A percentile compares a stretch with the other conserved stretches of the same genome.
phyloP scores from a whole-genome alignment of 1,140 invertebrate species.

The Phortica variegata region DNA sequence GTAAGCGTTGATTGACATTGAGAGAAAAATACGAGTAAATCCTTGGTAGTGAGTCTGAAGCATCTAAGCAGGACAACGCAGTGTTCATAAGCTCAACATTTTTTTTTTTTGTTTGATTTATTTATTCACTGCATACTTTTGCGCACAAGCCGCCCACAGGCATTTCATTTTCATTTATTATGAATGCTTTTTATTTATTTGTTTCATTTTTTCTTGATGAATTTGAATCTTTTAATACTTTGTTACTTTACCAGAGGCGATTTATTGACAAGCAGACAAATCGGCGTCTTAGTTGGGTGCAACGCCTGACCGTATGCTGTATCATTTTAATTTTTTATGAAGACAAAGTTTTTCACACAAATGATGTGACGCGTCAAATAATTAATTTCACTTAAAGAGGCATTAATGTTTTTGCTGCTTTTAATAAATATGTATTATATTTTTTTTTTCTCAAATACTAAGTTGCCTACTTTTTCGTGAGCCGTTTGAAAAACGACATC shows the following conservation, averaged over 20 bases:
- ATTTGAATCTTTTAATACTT: not conserved
- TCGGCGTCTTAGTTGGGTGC: not conserved
- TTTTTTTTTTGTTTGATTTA: slow-evolving; percentile 37
- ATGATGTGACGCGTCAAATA: too few relatives aligned
- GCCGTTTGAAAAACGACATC: slow-evolving; percentile 32
- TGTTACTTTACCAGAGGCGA: not conserved
- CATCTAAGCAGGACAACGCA: not conserved
- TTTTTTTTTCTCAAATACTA: slow-evolving; percentile 4
- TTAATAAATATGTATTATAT: slow-evolving; percentile 49
- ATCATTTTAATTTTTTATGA: too few relatives aligned
- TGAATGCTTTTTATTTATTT: too few relatives aligned
- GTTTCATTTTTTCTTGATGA: not conserved
- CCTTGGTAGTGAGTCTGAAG: too few relatives aligned
- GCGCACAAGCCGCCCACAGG: not conserved
- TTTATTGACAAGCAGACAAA: slow-evolving; percentile 11
- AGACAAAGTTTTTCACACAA: too few relatives aligned
- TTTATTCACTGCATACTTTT: slow-evolving; percentile 49
- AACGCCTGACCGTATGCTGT: not conserved
- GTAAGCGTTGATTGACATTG: slow-evolving; percentile 34
- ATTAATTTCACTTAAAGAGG: too few relatives aligned
- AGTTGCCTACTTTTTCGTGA: not conserved
- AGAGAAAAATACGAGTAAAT: not conserved
- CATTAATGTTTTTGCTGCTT: slow-evolving; percentile 39
- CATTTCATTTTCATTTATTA: too few relatives aligned
- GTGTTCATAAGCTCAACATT: slow-evolving; percentile 17